Percentiles rank a stretch among this genome's conserved stretches.
Conservation (phyloP, 2,113 vertebrate genomes). For the Crotalus helleri region DNA sequence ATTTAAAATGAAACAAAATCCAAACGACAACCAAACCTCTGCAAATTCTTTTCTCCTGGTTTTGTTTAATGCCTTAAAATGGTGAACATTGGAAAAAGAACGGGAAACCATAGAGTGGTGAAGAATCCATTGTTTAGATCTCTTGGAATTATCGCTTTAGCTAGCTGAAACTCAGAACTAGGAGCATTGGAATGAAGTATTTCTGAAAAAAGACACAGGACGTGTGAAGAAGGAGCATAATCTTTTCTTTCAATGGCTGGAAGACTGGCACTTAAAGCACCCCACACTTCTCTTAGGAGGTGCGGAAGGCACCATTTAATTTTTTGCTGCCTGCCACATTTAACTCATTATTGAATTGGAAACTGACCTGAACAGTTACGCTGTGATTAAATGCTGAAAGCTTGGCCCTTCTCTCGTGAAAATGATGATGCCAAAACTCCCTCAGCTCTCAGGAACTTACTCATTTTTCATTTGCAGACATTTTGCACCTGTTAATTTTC, state of each 20-base stretch:
- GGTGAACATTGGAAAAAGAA: background rate
- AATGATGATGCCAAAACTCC: background rate
- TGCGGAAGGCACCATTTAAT: background rate
- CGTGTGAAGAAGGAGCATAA: background rate
- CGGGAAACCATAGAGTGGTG: background rate
- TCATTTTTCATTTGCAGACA: background rate
- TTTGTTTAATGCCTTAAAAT: background rate
- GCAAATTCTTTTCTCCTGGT: background rate
- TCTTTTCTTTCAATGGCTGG: background rate
- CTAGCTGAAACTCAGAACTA: background rate
- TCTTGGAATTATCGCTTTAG: background rate
- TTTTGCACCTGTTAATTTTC: background rate
- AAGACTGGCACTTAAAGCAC: background rate
- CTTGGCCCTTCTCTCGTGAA: background rate
- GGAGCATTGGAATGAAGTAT: background rate
- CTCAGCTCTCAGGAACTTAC: background rate
- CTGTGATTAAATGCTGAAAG: background rate
- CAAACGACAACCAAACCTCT: background rate
- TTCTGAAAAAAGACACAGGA: background rate
- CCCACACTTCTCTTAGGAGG: background rate
- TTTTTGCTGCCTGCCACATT: background rate
- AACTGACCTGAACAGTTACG: background rate
- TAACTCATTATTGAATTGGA: background rate
- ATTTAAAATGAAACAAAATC: background rate
- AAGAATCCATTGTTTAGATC: background rate